These are phyloP conservation scores for Diplolepis rosae DNA, from an alignment of 2,888 invertebrate species.

Conservation along the genomic window DNA sequence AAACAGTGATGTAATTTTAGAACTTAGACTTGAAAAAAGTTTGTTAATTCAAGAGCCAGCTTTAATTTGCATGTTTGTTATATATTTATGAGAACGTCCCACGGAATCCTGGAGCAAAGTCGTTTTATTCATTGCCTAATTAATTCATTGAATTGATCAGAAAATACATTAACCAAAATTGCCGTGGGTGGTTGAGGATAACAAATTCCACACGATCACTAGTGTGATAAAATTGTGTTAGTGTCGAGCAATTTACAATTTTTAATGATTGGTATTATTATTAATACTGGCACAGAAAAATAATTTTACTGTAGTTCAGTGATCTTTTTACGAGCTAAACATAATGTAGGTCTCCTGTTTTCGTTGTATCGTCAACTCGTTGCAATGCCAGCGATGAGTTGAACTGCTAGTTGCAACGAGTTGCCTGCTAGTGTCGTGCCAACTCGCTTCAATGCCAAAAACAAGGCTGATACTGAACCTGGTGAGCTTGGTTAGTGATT, in stretches of 20 bases:
- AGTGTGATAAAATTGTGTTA: conserved; percentile 1
- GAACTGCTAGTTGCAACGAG: conserved; percentile 12
- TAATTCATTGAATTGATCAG: conserved; percentile 7
- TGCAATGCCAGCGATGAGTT: conserved; percentile 13
- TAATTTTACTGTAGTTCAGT: conserved; percentile 18
- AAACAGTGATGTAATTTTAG: too few relatives aligned
- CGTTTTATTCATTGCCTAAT: not conserved
- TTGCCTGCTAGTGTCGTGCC: conserved; percentile 35
- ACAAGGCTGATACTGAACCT: conserved; percentile 44
- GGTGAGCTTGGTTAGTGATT: conserved; percentile 55
- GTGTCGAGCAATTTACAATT: not conserved
- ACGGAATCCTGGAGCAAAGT: too few relatives aligned
- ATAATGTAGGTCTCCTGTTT: conserved; percentile 1
- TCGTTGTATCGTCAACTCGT: conserved; percentile 2
- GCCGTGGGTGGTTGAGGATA: not conserved
- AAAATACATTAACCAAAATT: not conserved
- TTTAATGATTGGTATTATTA: not conserved
- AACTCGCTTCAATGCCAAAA: conserved; percentile 47
- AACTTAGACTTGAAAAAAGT: too few relatives aligned
- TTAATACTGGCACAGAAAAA: not conserved
- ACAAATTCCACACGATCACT: not conserved
- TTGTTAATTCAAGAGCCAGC: too few relatives aligned
- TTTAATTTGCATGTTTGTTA: too few relatives aligned
- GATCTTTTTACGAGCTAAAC: conserved; percentile 6
- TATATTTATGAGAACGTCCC: too few relatives aligned